These are phyloP conservation scores for Pelusios castaneus DNA, from an alignment of 2,113 vertebrate species.

Conservation along the genomic window DNA sequence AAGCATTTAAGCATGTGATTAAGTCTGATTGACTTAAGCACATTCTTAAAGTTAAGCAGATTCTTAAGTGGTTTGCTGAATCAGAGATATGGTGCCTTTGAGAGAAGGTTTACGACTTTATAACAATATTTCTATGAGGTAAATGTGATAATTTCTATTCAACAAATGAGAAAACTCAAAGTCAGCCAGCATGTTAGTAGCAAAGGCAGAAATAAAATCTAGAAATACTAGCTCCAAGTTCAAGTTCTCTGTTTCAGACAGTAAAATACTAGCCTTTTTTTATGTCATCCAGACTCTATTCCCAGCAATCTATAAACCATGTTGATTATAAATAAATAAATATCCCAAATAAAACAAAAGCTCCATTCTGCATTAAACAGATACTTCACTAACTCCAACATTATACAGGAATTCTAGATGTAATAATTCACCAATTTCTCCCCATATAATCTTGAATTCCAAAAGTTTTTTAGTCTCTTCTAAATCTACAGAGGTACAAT, in stretches of 20 bases:
- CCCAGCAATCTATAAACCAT: neutral
- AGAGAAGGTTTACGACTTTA: neutral
- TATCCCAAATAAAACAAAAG: neutral
- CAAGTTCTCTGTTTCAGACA: neutral
- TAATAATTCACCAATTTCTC: neutral
- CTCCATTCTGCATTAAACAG: neutral
- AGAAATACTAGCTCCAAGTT: neutral
- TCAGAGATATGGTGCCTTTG: neutral
- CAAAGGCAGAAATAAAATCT: neutral
- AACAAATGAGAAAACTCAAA: neutral
- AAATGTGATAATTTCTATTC: neutral
- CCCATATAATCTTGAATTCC: neutral
- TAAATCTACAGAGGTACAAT: slow-evolving; percentile 2
- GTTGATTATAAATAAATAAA: neutral
- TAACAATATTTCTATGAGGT: neutral
- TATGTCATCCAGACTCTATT: neutral
- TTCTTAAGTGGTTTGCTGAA: neutral
- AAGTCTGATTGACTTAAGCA: neutral
- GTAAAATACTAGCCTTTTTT: neutral
- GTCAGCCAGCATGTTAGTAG: neutral
- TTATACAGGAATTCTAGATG: neutral
- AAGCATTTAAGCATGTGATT: neutral
- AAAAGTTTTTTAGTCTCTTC: neutral
- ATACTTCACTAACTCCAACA: neutral
- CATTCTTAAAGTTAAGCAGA: neutral